These are phyloP conservation scores for Campylorhamphus procurvoides DNA, from an alignment of 2,113 vertebrate genomes.

Conservation along the genomic window DNA sequence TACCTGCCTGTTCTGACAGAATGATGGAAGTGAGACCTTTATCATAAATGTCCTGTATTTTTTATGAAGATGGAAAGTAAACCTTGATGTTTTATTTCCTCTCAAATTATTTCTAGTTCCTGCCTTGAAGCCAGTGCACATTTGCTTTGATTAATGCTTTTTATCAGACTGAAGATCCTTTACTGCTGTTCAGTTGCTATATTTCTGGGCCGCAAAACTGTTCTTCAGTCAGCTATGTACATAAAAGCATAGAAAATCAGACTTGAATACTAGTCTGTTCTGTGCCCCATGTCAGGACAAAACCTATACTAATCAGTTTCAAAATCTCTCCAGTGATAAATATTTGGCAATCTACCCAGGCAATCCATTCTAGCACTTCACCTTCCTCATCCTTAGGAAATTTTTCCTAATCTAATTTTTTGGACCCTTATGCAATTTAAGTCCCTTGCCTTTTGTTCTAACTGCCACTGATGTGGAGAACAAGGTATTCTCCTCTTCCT, in stretches of 20 bases:
- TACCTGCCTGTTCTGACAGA: background rate
- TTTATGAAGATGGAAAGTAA: slow-evolving; percentile 7
- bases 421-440: background rate
- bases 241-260: background rate
- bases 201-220: background rate
- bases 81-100: slow-evolving; percentile 1
- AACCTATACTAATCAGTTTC: background rate
- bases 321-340: background rate
- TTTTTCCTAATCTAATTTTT: background rate
- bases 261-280: background rate
- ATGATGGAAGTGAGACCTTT: background rate
- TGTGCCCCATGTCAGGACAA: background rate
- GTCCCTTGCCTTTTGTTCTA: background rate
- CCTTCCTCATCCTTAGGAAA: background rate
- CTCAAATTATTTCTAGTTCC: background rate
- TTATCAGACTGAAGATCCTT: background rate
- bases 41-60: background rate
- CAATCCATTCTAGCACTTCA: background rate
- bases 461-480: background rate
- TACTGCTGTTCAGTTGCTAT: background rate
- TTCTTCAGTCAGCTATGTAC: background rate
- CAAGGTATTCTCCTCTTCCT: background rate
- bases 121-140: background rate
- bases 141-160: background rate
- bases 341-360: background rate